Evolutionary conservation across 2,797 vertebrate genomes (phyloP), one percentile per base, ranked within the genome.

Genomic region (Sebastolobus altivelis): DNA sequence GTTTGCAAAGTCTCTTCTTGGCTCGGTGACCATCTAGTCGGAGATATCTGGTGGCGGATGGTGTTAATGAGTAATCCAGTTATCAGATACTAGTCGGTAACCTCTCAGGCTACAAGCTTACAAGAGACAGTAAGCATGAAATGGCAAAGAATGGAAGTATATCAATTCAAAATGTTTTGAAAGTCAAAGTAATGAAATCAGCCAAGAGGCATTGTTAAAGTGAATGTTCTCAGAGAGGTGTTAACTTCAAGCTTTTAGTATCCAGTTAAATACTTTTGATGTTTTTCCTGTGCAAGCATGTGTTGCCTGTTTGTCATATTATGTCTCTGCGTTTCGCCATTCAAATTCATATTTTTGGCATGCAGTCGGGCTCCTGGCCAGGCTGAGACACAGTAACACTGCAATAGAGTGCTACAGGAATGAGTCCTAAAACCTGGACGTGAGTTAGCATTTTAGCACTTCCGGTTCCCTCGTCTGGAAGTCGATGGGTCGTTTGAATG

Each of bases 1-100:
- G 25, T 20, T 66, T 74, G n/a, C 70, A 35, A 72, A 85, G 73
- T 81, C 58, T 33, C 35, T 43, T 73, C 58, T 67, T 72, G 62
- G 59, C 71, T 66, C 60, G 27, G 65, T 20, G 16, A 74, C 2
- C 33, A 4, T 77, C 74, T 20, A 49, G 63, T 59, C 58, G 16
- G 58, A 78, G 3, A 71, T 65, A 61, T 86, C 40, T 72, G 22
- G 74, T 35, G 67, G 62, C 62, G 63, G 40, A 67, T 67, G 65
- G 37, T 25, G 54, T 80, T 79, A 81, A 80, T 78, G 69, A 84
- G 43, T 87, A 72, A 87, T 82, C 66, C 61, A 80, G 27, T 87
- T 79, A 62, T 71, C 54, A 65, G 29, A 84, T 29, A 18, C 2
- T 38, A 69, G 58, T 27, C 62, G 13, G 7, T 74, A 43, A 75